Evolutionary conservation across 2,888 invertebrate species (phyloP), one percentile per base, ranked within the genome.

Genomic region (Rugalucina vietnamica): DNA sequence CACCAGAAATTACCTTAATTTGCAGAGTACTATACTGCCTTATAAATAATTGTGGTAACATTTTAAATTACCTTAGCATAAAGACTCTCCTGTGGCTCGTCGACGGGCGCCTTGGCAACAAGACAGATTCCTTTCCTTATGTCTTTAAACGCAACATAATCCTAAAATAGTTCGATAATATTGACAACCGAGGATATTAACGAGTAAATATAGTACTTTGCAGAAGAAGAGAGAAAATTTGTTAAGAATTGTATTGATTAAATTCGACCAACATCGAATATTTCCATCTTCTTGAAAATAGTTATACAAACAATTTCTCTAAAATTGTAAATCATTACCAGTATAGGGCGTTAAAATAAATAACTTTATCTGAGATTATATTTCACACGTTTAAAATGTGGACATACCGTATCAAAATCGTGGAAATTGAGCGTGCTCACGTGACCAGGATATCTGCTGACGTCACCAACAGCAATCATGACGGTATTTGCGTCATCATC

Each of bases 351-450:
- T n/a, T n/a, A n/a, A n/a, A n/a, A n/a, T n/a, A n/a, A n/a, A n/a
- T n/a, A n/a, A n/a, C n/a, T n/a, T n/a, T n/a, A n/a, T n/a, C n/a
- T n/a, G n/a, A n/a, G n/a, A n/a, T n/a, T n/a, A n/a, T n/a, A n/a
- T n/a, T n/a, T n/a, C n/a, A n/a, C n/a, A n/a, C n/a, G n/a, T n/a
- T n/a, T n/a, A n/a, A n/a, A n/a, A n/a, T n/a, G n/a, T n/a, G n/a
- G 24, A 12, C 70, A 14, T 70, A 70, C 70, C 70, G 70, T 70
- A 4, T 70, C 70, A n/a, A 70, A 70, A 24, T 70, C 70, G 24
- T 70, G 70, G 4, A 37, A 36, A 24, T 70, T 70, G n/a, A 70
- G 4, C 24, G 70, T 70, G 39, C 70, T 70, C 2, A 70, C 70
- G 39, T 70, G 39, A 37, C 70, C 70, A 8, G 70, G 70, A 70